Conservation (phyloP, 2,888 invertebrate genomes). For the Tipula vernalis region DNA sequence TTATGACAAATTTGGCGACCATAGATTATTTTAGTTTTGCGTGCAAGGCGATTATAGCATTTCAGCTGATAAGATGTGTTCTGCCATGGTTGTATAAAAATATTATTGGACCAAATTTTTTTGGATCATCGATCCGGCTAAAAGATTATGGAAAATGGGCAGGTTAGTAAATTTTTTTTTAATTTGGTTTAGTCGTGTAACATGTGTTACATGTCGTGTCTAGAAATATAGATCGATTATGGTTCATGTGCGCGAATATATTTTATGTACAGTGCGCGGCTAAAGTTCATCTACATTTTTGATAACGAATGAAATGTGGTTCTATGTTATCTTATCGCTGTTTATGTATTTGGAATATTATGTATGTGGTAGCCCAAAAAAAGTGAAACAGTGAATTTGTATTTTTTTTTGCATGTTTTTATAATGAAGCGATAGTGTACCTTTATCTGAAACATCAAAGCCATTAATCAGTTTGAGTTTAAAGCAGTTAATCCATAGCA, state of each 20-base stretch:
- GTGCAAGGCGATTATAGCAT: slow-evolving; percentile 26
- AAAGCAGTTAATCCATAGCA: too few species aligned
- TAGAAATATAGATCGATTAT: not conserved
- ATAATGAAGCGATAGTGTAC: too few species aligned
- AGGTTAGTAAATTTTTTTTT: slow-evolving; percentile 42
- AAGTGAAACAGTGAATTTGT: too few species aligned
- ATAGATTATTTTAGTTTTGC: slow-evolving; percentile 15
- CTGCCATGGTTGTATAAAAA: slow-evolving; percentile 34
- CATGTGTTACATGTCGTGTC: not conserved
- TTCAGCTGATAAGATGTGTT: slow-evolving; percentile 31
- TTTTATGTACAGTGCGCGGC: not conserved
- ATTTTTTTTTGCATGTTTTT: too few species aligned
- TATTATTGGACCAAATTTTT: slow-evolving; percentile 41
- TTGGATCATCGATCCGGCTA: slow-evolving; percentile 49
- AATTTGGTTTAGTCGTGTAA: not conserved
- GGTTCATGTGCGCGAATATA: not conserved
- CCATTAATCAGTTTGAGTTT: too few species aligned
- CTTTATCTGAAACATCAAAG: too few species aligned
- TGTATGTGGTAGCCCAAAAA: too few species aligned
- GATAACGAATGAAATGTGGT: not conserved
- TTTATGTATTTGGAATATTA: too few species aligned
- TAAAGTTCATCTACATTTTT: not conserved
- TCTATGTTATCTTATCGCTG: not conserved
- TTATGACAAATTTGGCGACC: not conserved
- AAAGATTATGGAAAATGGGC: slow-evolving; percentile 67